A percentile compares a stretch with the other conserved stretches of the same genome.
These are phyloP conservation scores for Allolobophora icterica DNA, from an alignment of 2,888 invertebrate genomes.

Conservation along the genomic window DNA sequence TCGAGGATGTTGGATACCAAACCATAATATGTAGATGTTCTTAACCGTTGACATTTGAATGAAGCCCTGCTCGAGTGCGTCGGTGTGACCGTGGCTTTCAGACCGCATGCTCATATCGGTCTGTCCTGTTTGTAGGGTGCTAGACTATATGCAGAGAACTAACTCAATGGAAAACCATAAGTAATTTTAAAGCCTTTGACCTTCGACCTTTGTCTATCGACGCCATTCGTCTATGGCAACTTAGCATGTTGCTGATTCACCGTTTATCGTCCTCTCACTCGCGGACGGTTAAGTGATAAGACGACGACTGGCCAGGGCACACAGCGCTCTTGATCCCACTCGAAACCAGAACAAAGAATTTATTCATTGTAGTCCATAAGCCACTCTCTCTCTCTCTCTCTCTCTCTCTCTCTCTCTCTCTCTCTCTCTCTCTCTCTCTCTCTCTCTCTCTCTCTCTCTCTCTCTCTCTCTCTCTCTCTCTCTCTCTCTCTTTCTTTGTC, in stretches of 20 bases:
- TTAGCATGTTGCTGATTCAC: neutral
- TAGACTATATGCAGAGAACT: neutral
- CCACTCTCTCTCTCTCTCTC: neutral
- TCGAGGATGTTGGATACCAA: too few relatives aligned
- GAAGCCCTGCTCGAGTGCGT: neutral
- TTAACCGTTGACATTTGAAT: neutral
- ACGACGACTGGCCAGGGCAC: neutral
- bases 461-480: neutral
- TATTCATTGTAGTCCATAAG: neutral
- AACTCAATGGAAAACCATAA: neutral
- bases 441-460: neutral
- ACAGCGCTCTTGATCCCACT: neutral
- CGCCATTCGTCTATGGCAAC: neutral
- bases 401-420: neutral
- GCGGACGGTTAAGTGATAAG: neutral
- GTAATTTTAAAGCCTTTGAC: neutral
- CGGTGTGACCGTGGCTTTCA: neutral
- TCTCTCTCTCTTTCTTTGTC: neutral
- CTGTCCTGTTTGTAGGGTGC: neutral
- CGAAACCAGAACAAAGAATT: neutral
- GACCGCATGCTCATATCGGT: neutral
- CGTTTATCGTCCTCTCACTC: neutral
- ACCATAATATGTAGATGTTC: neutral
- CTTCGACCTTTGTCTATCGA: conserved; percentile 1
- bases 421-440: neutral